Evolutionary conservation across 2,888 invertebrate genomes (phyloP), one percentile per base, ranked within the genome.

Genomic region (Keiferia lycopersicella): DNA sequence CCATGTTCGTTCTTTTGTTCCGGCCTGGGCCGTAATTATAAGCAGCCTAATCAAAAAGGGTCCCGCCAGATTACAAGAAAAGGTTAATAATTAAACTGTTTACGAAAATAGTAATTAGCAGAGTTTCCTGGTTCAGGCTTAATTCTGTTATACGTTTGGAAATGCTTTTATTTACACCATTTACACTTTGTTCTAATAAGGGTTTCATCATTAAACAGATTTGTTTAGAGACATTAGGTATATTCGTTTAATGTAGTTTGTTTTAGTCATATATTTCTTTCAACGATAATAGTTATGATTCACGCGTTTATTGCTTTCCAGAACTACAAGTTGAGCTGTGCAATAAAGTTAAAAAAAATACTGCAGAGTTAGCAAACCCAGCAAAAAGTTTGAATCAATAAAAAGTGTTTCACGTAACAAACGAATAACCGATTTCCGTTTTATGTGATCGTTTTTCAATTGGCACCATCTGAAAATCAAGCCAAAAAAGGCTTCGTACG

Each of bases 71-170:
- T 76, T 73, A 76, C 64, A 62, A 65, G 63, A 63, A 65, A 72
- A 69, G 66, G 68, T 65, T 70, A 67, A 68, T 78, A 75, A 82
- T 76, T 77, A 73, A 75, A 77, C 71, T 72, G 73, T 74, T 76
- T 71, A 74, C 69, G 68, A 69, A 72, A 75, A 75, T 74, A 76
- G 71, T 75, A 76, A 77, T 77, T 74, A 75, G 18, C 16, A 14
- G 48, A 48, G 68, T 65, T 68, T 73, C 66, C 61, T 70, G 69
- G 57, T 67, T 67, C 66, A 61, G 61, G 69, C 73, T 67, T 18
- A 57, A 57, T 57, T 38, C 10, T 38, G 12, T 22, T 14, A 14
- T 12, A n/a, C 16, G 16, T 38, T 57, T n/a, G 34, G 26, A 34
- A 57, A 34, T 11, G 57, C 38, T 57, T 57, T 34, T 16, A 57